Percentiles rank a stretch among this genome's conserved stretches.
These are phyloP conservation scores for Sebastes schlegelii DNA, from an alignment of 2,113 vertebrate species.

Conservation along the genomic window DNA sequence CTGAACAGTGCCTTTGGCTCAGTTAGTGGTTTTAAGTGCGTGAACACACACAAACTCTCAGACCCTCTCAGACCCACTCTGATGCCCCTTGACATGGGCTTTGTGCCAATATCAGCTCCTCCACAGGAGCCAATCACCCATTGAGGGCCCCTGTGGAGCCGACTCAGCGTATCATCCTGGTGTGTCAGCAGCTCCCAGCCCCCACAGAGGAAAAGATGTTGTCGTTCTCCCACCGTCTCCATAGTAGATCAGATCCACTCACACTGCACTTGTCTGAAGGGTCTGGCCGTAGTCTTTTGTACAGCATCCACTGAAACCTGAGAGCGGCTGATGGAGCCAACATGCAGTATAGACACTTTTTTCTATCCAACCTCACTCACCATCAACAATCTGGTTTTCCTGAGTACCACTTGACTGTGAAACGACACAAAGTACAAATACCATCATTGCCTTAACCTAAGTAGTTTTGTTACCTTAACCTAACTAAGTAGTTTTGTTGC, in stretches of 20 bases:
- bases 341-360: not conserved
- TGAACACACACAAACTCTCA: not conserved
- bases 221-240: constrained; percentile 17
- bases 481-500: no score
- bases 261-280: constrained; percentile 9
- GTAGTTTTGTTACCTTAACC: no score
- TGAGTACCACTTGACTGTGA: constrained; percentile 45
- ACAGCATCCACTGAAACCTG: constrained; percentile 29
- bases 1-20: constrained; percentile 3
- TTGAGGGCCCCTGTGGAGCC: constrained; percentile 40
- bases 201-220: constrained; percentile 34
- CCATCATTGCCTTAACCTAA: not conserved
- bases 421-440: constrained; percentile 16
- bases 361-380: not conserved
- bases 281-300: constrained; percentile 7
- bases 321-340: not conserved
- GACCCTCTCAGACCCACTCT: constrained; percentile 6
- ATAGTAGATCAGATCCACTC: constrained; percentile 32
- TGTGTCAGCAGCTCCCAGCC: constrained; percentile 63
- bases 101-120: constrained; percentile 50
- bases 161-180: constrained; percentile 52
- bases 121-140: constrained; percentile 55
- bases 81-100: constrained; percentile 39
- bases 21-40: constrained; percentile 1
- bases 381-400: not conserved